These are phyloP conservation scores for Microtus montanus DNA, from an alignment of 2,113 vertebrate species.

Conservation along the genomic window DNA sequence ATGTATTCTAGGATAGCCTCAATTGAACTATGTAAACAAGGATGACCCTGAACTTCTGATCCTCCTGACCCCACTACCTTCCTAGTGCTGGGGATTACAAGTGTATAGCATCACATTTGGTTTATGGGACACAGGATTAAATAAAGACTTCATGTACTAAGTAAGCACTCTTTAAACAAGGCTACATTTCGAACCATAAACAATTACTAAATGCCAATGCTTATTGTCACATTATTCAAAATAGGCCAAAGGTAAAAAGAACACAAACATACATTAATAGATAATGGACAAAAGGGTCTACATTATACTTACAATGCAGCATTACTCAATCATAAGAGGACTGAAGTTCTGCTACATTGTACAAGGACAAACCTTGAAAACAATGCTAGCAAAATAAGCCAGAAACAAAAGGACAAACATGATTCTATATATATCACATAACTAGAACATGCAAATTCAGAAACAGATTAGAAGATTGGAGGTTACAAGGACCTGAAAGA, in stretches of 20 bases:
- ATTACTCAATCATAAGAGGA: neutral
- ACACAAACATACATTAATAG: neutral
- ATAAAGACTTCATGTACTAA: neutral
- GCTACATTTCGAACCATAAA: neutral
- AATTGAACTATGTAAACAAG: neutral
- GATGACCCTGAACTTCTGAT: neutral
- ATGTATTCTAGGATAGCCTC: neutral
- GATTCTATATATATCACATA: neutral
- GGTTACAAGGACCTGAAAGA: neutral
- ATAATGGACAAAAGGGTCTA: neutral
- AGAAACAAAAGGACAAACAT: neutral
- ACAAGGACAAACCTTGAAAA: neutral
- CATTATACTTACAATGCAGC: neutral
- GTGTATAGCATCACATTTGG: neutral
- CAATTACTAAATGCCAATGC: neutral
- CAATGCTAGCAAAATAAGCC: neutral
- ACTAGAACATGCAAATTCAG: conserved; percentile 3
- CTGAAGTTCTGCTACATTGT: neutral
- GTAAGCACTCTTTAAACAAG: neutral
- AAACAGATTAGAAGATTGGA: neutral
- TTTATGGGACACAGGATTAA: neutral
- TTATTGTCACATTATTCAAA: neutral
- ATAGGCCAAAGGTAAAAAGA: neutral
- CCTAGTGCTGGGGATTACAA: neutral
- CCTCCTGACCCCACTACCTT: neutral